phyloP scores from a whole-genome alignment of 2,797 vertebrate species.

The Chiroxiphia lanceolata region DNA sequence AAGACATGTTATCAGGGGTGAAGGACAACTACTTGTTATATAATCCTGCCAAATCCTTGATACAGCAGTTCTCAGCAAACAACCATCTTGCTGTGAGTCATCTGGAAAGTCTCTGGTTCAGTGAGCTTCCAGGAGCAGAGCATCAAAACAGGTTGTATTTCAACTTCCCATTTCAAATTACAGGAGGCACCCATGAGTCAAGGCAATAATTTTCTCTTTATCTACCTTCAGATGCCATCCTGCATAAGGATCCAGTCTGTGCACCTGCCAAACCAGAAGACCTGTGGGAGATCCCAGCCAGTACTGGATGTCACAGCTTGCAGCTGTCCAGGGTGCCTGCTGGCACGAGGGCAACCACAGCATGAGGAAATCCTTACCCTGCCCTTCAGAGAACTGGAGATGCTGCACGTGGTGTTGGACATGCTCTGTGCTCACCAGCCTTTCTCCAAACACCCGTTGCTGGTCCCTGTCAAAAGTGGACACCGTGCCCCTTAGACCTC shows the following conservation, averaged over 20 bases:
- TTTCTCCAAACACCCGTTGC: not conserved
- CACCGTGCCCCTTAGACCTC: not conserved
- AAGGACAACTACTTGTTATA: slow-evolving; percentile 34
- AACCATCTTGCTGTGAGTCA: slow-evolving; percentile 18
- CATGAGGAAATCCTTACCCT: not conserved
- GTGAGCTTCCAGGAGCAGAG: slow-evolving; percentile 57
- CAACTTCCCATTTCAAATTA: slow-evolving; percentile 64
- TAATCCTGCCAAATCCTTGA: slow-evolving; percentile 43
- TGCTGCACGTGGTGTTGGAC: not conserved
- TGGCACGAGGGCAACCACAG: not conserved
- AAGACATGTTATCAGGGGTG: not conserved
- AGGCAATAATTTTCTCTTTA: slow-evolving; percentile 39
- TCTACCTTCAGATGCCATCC: slow-evolving; percentile 9
- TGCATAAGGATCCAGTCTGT: fast-evolving
- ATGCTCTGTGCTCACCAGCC: not conserved
- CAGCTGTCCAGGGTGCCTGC: not conserved
- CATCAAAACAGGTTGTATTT: slow-evolving; percentile 38
- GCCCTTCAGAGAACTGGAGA: not conserved
- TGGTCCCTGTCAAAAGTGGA: not conserved
- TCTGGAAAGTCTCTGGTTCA: slow-evolving; percentile 32
- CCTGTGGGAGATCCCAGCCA: not conserved
- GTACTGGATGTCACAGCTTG: not conserved
- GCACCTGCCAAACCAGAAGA: slow-evolving; percentile 4
- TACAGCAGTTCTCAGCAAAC: slow-evolving; percentile 2
- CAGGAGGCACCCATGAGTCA: slow-evolving; percentile 30